These are phyloP conservation scores for Aphis gossypii DNA, from an alignment of 1,140 invertebrate species.

Conservation along the genomic window DNA sequence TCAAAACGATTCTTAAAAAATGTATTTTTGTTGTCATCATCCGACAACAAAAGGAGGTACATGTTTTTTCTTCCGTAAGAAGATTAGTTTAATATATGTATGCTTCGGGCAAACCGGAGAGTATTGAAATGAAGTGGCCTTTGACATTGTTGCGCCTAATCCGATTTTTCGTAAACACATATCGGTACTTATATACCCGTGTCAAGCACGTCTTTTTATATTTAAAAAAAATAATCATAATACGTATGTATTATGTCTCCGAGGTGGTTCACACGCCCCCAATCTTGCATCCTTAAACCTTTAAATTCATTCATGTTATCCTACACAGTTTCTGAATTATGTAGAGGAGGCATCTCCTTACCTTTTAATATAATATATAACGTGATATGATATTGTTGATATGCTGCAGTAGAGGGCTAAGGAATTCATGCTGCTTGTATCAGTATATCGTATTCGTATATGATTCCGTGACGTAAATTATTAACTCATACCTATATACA, in stretches of 20 bases:
- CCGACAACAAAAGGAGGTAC: conserved; percentile 6
- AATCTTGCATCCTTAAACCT: neutral
- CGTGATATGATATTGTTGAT: neutral
- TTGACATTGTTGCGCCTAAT: conserved; percentile 53
- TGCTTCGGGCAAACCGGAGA: neutral
- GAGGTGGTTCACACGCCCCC: conserved; percentile 36
- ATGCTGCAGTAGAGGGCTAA: neutral
- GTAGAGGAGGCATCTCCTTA: neutral
- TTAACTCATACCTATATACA: neutral
- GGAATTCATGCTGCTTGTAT: neutral
- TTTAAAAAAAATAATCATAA: conserved; percentile 33
- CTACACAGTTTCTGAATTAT: neutral
- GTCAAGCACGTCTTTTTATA: conserved; percentile 39
- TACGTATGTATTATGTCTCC: neutral
- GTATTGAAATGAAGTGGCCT: conserved; percentile 56
- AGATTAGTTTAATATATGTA: conserved; percentile 37
- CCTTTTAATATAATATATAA: neutral
- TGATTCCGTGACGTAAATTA: neutral
- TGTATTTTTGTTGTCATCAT: conserved; percentile 32
- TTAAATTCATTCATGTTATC: neutral
- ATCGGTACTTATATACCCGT: conserved; percentile 37
- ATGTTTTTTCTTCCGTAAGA: conserved; percentile 44
- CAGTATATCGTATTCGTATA: neutral
- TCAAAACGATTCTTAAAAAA: conserved; percentile 40
- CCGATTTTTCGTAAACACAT: conserved; percentile 54